phyloP scores from a whole-genome alignment of 2,797 vertebrate genomes.

The Betta splendens region DNA sequence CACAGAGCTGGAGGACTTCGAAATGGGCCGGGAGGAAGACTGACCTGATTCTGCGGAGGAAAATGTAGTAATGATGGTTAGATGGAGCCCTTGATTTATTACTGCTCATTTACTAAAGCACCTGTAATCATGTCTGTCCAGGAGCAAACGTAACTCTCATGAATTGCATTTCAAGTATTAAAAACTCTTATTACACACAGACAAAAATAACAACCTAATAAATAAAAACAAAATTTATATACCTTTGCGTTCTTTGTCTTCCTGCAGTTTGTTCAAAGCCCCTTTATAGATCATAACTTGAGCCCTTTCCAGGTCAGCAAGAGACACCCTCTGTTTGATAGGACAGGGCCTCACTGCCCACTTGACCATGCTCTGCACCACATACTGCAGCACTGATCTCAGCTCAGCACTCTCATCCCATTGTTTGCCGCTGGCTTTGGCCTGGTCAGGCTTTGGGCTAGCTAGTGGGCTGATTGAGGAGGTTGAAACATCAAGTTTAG shows the following conservation, averaged over 20 bases:
- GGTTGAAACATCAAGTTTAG: conserved; percentile 59
- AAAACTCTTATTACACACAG: no score
- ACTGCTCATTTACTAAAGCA: conserved; percentile 3
- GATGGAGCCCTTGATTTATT: not conserved
- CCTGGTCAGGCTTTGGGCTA: conserved; percentile 63
- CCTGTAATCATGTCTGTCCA: not conserved
- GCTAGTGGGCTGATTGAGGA: conserved; percentile 38
- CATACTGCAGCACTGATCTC: conserved; percentile 82
- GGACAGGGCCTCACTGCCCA: conserved; percentile 85
- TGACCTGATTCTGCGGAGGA: conserved; percentile 67
- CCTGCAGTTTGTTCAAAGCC: conserved; percentile 75
- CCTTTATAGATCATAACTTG: conserved; percentile 86
- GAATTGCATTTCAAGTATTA: conserved; percentile 1
- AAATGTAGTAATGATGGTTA: conserved; percentile 7
- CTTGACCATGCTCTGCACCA: conserved; percentile 87
- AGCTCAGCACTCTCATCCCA: conserved; percentile 79
- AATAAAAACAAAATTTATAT: no score
- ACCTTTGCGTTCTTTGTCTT: conserved; percentile 82
- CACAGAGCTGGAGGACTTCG: conserved; percentile 85
- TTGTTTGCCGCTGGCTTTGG: conserved; percentile 43
- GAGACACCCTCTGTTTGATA: conserved; percentile 80
- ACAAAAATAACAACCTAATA: no score
- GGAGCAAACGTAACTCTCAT: not conserved
- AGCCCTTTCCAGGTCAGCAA: conserved; percentile 83
- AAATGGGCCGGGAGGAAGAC: conserved; percentile 77